These are phyloP conservation scores for Argentina silus DNA, from an alignment of 2,797 vertebrate species.

Conservation along the genomic window DNA sequence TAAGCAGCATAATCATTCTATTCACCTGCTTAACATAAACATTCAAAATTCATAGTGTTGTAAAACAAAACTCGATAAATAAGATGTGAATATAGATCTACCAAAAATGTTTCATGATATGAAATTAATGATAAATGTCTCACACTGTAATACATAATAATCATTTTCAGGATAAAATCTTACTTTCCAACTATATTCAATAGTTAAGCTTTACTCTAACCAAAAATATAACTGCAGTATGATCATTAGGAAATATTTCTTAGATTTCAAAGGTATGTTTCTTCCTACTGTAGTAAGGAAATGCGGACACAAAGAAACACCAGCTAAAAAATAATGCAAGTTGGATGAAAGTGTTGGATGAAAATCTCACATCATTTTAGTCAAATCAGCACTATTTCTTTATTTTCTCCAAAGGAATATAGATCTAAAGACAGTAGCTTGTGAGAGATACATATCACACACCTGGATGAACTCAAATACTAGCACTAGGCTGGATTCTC, in stretches of 20 bases:
- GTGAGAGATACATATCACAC: conserved; percentile 45
- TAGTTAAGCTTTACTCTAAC: neutral
- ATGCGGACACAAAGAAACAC: conserved; percentile 33
- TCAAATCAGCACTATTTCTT: conserved; percentile 29
- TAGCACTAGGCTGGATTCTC: conserved; percentile 19
- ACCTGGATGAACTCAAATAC: conserved; percentile 17
- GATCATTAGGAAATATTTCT: conserved; percentile 18
- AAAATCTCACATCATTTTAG: conserved; percentile 26
- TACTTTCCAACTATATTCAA: conserved; percentile 31
- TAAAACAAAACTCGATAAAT: conserved; percentile 31
- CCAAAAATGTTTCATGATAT: conserved; percentile 32
- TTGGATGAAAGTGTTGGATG: conserved; percentile 10
- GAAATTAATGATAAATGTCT: conserved; percentile 32
- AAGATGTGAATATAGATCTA: conserved; percentile 27
- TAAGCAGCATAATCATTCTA: conserved; percentile 36
- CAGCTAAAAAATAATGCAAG: conserved; percentile 5
- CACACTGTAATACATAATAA: conserved; percentile 43
- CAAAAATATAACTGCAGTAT: conserved; percentile 11
- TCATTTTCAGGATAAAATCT: conserved; percentile 35
- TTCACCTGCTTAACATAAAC: conserved; percentile 47
- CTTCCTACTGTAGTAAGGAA: neutral
- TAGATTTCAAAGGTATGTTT: conserved; percentile 41
- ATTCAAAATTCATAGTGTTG: conserved; percentile 39
- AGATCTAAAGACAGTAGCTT: conserved; percentile 44
- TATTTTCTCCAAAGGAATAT: conserved; percentile 48